Conservation (phyloP, 2,797 vertebrate species). For the Gobio occitaniae region DNA sequence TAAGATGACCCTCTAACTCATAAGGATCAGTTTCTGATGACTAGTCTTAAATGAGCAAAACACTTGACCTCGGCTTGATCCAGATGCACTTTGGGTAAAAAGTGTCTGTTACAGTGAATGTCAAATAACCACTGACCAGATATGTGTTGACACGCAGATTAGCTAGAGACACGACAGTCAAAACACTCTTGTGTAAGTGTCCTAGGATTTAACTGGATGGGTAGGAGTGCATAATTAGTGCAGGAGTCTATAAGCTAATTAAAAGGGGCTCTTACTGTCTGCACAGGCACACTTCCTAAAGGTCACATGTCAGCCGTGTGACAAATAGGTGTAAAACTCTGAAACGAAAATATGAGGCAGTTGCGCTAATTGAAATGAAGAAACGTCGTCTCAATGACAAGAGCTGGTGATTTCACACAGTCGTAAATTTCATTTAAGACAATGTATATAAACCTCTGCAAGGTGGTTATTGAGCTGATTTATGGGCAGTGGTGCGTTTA, state of each 20-base stretch:
- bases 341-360: not conserved
- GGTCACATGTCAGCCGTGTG: slow-evolving; percentile 38
- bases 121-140: not conserved
- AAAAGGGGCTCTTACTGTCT: not conserved
- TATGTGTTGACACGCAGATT: not conserved
- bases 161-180: not conserved
- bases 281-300: slow-evolving; percentile 18
- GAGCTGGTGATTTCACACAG: not conserved
- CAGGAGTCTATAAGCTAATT: slow-evolving; percentile 15
- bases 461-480: not conserved
- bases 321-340: slow-evolving; percentile 37
- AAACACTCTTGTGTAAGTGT: not conserved
- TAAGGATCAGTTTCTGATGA: not conserved
- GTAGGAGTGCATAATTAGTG: slow-evolving; percentile 13
- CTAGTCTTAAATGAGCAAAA: not conserved
- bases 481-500: not conserved
- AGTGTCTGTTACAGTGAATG: slow-evolving; percentile 4
- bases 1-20: not conserved
- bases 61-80: not conserved
- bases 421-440: not conserved
- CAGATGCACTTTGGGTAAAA: slow-evolving; percentile 20
- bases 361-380: not conserved
- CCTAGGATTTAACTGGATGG: not conserved
- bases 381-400: not conserved
- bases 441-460: not conserved